Conservation (phyloP, 2,797 vertebrate species). For the Caiman crocodilus region DNA sequence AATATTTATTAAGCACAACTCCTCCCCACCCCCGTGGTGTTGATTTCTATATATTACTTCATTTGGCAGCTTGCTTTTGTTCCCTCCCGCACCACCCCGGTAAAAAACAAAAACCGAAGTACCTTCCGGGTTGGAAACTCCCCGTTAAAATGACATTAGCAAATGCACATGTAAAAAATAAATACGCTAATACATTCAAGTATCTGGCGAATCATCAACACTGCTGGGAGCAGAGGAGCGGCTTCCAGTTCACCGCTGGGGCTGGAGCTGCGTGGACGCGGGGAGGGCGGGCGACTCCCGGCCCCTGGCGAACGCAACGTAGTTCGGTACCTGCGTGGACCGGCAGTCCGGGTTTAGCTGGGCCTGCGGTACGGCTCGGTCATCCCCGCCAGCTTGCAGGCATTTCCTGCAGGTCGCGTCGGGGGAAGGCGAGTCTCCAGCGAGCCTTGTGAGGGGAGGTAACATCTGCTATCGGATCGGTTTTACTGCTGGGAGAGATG, state of each 20-base stretch:
- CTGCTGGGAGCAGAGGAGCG: constrained; percentile 69
- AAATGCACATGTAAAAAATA: constrained; percentile 79
- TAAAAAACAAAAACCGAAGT: constrained; percentile 64
- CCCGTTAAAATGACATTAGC: constrained; percentile 69
- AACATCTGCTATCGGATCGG: too few relatives aligned
- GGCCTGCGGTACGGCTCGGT: too few relatives aligned
- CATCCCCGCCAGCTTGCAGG: too few relatives aligned
- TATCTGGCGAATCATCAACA: constrained; percentile 65
- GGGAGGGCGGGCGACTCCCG: not conserved
- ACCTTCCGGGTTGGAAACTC: constrained; percentile 70
- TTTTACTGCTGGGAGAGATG: too few relatives aligned
- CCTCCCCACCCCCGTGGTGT: not conserved
- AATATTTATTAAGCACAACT: constrained; percentile 77
- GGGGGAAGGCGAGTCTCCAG: too few relatives aligned
- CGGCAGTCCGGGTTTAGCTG: not conserved
- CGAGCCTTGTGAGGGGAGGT: too few relatives aligned
- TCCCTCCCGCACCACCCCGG: too few relatives aligned
- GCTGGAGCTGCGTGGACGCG: not conserved
- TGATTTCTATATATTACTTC: constrained; percentile 68
- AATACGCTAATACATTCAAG: constrained; percentile 81
- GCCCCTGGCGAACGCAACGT: not conserved
- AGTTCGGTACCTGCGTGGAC: not conserved
- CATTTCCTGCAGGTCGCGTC: too few relatives aligned
- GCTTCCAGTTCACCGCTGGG: constrained; percentile 65
- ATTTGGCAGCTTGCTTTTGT: constrained; percentile 77